A percentile compares a stretch with the other conserved stretches of the same genome.
Evolutionary conservation across 2,888 invertebrate genomes (phyloP).

Genomic region (Mycogona germanica): DNA sequence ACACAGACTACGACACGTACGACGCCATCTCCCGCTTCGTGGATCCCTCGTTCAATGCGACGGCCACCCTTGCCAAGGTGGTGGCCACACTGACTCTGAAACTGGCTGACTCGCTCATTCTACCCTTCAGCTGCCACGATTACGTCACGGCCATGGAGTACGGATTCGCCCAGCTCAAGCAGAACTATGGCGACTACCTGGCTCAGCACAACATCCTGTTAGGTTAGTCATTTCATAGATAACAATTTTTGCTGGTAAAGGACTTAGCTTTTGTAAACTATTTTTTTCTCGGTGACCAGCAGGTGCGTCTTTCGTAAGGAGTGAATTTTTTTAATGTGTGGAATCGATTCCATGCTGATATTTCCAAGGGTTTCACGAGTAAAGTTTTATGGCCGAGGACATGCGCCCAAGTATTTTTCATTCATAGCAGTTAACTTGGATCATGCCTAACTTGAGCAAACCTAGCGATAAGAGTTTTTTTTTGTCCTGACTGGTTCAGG

Average conservation of each 20-base stretch:
- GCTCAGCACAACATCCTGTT: slow-evolving; percentile 16
- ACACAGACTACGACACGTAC: slow-evolving; percentile 32
- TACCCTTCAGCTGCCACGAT: slow-evolving; percentile 18
- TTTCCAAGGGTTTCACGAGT: too few relatives aligned
- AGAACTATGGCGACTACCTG: slow-evolving; percentile 17
- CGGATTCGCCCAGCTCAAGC: slow-evolving; percentile 18
- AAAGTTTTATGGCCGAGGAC: too few relatives aligned
- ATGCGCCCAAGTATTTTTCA: too few relatives aligned
- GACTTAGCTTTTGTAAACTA: neutral
- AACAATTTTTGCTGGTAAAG: neutral
- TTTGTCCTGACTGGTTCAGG: too few relatives aligned
- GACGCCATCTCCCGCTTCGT: slow-evolving; percentile 29
- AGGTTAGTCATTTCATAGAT: slow-evolving; percentile 10
- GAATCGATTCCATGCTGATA: too few relatives aligned
- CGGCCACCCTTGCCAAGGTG: slow-evolving; percentile 22
- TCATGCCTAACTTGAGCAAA: too few relatives aligned
- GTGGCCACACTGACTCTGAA: slow-evolving; percentile 21
- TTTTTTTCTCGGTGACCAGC: too few relatives aligned
- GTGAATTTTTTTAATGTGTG: too few relatives aligned
- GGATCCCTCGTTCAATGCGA: slow-evolving; percentile 31
- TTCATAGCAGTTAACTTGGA: too few relatives aligned
- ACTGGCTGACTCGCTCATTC: slow-evolving; percentile 21
- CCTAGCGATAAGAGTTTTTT: too few relatives aligned
- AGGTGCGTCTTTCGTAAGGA: neutral
- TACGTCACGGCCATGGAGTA: slow-evolving; percentile 16